Evolutionary conservation across 2,888 invertebrate species (phyloP).

Genomic region (Pocota personata): DNA sequence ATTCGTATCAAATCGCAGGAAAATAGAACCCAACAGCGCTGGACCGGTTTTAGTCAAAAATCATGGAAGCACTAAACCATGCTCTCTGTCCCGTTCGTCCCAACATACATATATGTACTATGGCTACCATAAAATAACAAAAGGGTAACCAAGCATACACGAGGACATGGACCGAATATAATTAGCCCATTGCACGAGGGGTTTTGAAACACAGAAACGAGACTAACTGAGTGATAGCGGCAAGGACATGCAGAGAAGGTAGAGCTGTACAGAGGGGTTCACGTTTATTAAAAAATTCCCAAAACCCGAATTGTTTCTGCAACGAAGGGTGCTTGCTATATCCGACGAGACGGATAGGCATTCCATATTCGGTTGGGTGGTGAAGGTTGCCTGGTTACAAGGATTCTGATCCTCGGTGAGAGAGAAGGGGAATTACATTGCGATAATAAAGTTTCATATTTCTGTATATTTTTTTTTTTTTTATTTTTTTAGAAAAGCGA

Average conservation of each 20-base stretch:
- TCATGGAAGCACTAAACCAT: slow-evolving; percentile 57
- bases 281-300: slow-evolving; percentile 57
- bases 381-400: slow-evolving; percentile 27
- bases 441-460: slow-evolving; percentile 67
- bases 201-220: not conserved
- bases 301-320: slow-evolving; percentile 24
- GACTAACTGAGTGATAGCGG: slow-evolving; percentile 20
- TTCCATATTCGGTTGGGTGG: slow-evolving; percentile 27
- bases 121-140: slow-evolving; percentile 50
- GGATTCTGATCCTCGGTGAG: not conserved
- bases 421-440: slow-evolving; percentile 25
- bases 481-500: slow-evolving; percentile 12
- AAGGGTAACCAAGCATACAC: slow-evolving; percentile 67
- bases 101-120: not conserved
- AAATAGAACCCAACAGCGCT: slow-evolving; percentile 36
- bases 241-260: not conserved
- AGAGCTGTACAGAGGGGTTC: slow-evolving; percentile 19
- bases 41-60: slow-evolving; percentile 72
- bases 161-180: slow-evolving; percentile 72
- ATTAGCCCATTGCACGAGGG: slow-evolving; percentile 60
- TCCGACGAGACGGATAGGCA: slow-evolving; percentile 5
- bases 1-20: slow-evolving; percentile 54
- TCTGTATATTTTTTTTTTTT: slow-evolving; percentile 4
- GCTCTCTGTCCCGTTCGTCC: not conserved
- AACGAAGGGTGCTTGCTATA: slow-evolving; percentile 1